phyloP scores from a whole-genome alignment of 2,888 invertebrate species.

The Caradrina clavipalpis region DNA sequence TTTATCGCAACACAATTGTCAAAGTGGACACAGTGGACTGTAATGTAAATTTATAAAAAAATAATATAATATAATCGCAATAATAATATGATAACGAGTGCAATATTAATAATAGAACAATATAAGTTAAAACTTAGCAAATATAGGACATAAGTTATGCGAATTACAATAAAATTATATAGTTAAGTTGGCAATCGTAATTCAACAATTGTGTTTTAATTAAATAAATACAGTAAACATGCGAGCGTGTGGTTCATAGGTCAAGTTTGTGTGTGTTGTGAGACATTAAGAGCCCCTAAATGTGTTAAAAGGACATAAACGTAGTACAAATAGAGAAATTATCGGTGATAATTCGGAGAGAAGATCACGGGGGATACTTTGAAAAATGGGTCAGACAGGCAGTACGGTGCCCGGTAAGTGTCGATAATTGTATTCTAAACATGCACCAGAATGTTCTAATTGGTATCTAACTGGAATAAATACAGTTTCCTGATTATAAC shows the following conservation, averaged over 20 bases:
- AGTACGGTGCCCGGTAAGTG: slow-evolving; percentile 87
- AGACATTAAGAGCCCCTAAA: slow-evolving; percentile 64
- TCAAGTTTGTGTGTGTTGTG: slow-evolving; percentile 74
- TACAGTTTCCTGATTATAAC: slow-evolving; percentile 65
- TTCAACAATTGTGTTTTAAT: slow-evolving; percentile 56
- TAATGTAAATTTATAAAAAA: slow-evolving; percentile 57
- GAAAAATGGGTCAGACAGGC: slow-evolving; percentile 85
- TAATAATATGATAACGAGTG: slow-evolving; percentile 66
- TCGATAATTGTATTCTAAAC: slow-evolving; percentile 69
- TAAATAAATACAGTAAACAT: slow-evolving; percentile 75
- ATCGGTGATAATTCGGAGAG: slow-evolving; percentile 59
- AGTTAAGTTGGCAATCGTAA: slow-evolving; percentile 33
- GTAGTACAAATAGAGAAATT: slow-evolving; percentile 53
- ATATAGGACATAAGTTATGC: slow-evolving; percentile 19
- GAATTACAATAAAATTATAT: slow-evolving; percentile 30
- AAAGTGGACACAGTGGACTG: slow-evolving; percentile 46
- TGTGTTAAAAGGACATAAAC: slow-evolving; percentile 71
- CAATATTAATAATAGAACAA: slow-evolving; percentile 57
- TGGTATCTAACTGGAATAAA: slow-evolving; percentile 73
- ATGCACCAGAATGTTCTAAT: slow-evolving; percentile 66
- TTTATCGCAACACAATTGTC: slow-evolving; percentile 56
- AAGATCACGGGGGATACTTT: slow-evolving; percentile 46
- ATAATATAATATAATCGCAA: slow-evolving; percentile 60
- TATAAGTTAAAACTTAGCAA: slow-evolving; percentile 23
- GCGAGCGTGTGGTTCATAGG: slow-evolving; percentile 77